Evolutionary conservation across 1,140 invertebrate genomes (phyloP).

Genomic region (Drosophila kikkawai): DNA sequence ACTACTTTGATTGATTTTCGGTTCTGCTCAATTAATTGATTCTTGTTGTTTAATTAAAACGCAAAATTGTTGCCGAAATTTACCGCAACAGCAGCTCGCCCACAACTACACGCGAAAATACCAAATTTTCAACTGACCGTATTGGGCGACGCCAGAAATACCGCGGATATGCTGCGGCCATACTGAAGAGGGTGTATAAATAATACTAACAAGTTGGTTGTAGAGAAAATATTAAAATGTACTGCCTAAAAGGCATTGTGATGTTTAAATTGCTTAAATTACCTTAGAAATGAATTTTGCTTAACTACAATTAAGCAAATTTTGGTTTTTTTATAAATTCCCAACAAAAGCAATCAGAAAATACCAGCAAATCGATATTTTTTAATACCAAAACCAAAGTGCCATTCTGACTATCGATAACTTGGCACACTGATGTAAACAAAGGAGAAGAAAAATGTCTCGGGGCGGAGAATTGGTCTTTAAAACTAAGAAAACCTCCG

Average conservation of each 20-base stretch:
- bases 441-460: slow-evolving; percentile 30
- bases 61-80: slow-evolving; percentile 5
- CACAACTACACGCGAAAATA: slow-evolving; percentile 8
- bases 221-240: background rate
- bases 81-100: slow-evolving; percentile 13
- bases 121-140: slow-evolving; percentile 6
- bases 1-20: slow-evolving; percentile 1
- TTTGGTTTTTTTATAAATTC: no score
- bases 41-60: slow-evolving; percentile 7
- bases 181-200: no score
- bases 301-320: background rate
- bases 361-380: background rate
- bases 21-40: background rate
- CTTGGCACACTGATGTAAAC: slow-evolving; percentile 19
- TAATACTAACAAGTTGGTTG: background rate
- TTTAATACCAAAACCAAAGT: background rate
- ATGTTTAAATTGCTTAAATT: background rate
- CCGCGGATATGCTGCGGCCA: no score
- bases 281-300: no score
- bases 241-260: no score
- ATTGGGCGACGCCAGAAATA: background rate
- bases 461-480: slow-evolving; percentile 31
- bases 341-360: no score
- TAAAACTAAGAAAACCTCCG: slow-evolving; percentile 36
- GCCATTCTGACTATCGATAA: slow-evolving; percentile 8